Percentiles rank a stretch among this genome's conserved stretches.
Conservation (phyloP, 2,113 vertebrate species). For the Anhinga anhinga region DNA sequence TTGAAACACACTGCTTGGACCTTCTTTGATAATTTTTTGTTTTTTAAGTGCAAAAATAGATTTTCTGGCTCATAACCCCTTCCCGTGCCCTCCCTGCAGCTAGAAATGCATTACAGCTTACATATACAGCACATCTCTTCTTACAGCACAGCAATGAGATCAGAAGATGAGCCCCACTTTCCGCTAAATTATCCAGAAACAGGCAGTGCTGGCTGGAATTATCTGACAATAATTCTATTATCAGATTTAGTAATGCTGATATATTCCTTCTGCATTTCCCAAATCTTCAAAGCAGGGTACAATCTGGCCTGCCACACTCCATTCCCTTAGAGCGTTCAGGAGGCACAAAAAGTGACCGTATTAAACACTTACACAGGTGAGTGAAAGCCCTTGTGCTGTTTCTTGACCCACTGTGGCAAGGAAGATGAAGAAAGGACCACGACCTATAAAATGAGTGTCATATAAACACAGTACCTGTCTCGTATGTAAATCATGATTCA, state of each 20-base stretch:
- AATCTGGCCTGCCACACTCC: background rate
- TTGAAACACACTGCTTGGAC: background rate
- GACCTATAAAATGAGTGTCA: background rate
- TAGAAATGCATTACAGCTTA: background rate
- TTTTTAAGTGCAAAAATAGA: background rate
- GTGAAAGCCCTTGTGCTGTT: background rate
- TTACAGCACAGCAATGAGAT: background rate
- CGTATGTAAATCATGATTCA: accelerated
- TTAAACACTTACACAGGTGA: accelerated
- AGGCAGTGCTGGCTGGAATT: background rate
- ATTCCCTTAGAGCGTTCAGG: accelerated
- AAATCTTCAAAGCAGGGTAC: background rate
- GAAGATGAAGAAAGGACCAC: background rate
- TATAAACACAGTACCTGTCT: background rate
- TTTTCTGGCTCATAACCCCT: background rate
- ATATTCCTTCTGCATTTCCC: background rate
- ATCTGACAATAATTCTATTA: background rate
- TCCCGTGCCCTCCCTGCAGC: background rate
- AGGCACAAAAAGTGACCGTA: background rate
- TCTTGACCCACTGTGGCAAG: background rate
- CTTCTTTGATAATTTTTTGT: background rate
- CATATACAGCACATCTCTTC: background rate
- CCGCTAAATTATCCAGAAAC: background rate
- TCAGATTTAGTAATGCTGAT: background rate
- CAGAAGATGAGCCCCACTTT: background rate